phyloP scores from a whole-genome alignment of 2,888 invertebrate species.

The Priapulus caudatus region DNA sequence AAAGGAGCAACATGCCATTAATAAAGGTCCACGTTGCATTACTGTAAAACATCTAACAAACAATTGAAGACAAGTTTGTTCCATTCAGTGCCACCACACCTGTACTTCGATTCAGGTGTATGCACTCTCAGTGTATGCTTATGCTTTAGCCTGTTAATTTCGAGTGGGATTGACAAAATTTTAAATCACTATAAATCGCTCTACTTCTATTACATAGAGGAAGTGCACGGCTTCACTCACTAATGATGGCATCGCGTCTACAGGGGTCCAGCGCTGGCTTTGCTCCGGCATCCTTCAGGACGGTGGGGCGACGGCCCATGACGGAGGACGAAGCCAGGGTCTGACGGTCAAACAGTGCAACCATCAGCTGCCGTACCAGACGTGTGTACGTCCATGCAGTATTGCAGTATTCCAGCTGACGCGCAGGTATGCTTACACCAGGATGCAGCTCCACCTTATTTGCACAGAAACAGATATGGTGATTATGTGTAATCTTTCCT shows the following conservation, averaged over 20 bases:
- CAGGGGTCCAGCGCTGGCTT: not conserved
- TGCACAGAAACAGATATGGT: too few relatives aligned
- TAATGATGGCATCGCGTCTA: not conserved
- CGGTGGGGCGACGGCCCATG: not conserved
- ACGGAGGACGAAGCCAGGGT: not conserved
- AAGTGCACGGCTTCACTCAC: not conserved
- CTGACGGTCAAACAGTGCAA: not conserved
- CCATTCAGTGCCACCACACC: too few relatives aligned
- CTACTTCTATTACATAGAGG: not conserved
- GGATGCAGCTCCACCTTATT: constrained; percentile 1
- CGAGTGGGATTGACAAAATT: not conserved
- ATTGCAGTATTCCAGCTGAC: constrained; percentile 1
- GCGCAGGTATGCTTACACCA: not conserved
- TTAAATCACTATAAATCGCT: not conserved
- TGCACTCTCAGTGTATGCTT: too few relatives aligned
- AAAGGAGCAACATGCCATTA: too few relatives aligned
- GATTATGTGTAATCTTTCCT: too few relatives aligned
- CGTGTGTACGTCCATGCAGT: constrained; percentile 1
- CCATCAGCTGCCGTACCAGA: not conserved
- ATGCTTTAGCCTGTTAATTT: too few relatives aligned
- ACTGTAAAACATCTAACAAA: too few relatives aligned
- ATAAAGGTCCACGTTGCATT: too few relatives aligned
- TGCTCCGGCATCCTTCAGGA: not conserved
- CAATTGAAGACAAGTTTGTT: too few relatives aligned
- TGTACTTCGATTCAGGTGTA: too few relatives aligned